Percentiles rank a stretch among this genome's conserved stretches.
These are phyloP conservation scores for Lasioglossum calceatum DNA, from an alignment of 2,888 invertebrate genomes.

Conservation along the genomic window DNA sequence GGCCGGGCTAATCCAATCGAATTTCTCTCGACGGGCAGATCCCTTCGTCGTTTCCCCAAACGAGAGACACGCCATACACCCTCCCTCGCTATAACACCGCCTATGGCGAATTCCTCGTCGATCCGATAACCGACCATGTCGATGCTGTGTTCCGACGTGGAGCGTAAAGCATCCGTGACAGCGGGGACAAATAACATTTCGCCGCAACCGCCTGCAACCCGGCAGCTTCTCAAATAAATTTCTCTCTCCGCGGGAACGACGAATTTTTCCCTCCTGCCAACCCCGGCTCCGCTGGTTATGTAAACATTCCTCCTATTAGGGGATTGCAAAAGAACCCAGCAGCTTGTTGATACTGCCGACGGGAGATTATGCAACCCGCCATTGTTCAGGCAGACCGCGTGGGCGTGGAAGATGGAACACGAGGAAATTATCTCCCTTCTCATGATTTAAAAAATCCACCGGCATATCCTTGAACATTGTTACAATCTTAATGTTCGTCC, in stretches of 20 bases:
- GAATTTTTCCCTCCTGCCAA: neutral
- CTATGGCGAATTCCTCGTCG: neutral
- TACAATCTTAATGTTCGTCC: neutral
- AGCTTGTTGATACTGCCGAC: neutral
- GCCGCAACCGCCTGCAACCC: neutral
- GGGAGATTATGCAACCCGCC: conserved; percentile 4
- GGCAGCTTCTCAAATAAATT: neutral
- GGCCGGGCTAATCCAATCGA: neutral
- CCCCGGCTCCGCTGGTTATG: neutral
- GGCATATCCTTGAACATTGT: neutral
- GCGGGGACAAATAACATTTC: neutral
- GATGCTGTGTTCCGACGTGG: neutral
- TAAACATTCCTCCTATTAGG: conserved; percentile 24
- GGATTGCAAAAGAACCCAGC: conserved; percentile 9
- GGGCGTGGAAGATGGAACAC: neutral
- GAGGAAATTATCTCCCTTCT: neutral
- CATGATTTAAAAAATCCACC: neutral
- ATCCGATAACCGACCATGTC: neutral
- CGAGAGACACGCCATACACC: neutral
- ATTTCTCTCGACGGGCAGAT: neutral
- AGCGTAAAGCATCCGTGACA: neutral
- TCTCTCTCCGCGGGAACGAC: neutral
- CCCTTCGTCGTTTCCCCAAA: neutral
- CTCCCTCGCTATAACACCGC: neutral
- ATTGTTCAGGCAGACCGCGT: neutral